Conservation (phyloP, 2,113 vertebrate genomes). For the Calidris pugnax region DNA sequence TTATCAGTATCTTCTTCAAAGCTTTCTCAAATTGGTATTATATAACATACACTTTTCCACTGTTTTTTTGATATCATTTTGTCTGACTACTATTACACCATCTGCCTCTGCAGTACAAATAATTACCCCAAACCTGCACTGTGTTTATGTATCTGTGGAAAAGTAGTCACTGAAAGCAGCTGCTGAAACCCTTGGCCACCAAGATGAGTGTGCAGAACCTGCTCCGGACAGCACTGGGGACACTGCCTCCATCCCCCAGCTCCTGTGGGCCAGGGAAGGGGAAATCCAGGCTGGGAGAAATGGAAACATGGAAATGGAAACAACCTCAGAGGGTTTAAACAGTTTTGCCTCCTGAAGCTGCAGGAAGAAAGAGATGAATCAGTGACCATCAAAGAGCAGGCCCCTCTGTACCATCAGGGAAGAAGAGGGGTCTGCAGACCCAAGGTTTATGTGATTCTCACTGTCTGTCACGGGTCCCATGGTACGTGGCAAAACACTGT, state of each 20-base stretch:
- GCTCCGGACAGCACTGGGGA: background rate
- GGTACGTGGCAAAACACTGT: accelerated
- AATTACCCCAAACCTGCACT: background rate
- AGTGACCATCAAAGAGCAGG: background rate
- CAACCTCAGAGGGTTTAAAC: background rate
- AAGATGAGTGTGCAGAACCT: accelerated
- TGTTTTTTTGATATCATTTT: background rate
- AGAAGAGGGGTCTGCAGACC: background rate
- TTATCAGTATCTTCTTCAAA: background rate
- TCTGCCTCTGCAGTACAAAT: background rate
- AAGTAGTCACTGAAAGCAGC: background rate
- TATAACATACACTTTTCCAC: background rate
- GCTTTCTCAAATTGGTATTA: background rate
- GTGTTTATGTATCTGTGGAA: background rate
- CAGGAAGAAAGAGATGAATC: background rate
- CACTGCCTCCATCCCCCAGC: background rate
- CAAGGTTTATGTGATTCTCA: background rate
- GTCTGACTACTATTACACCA: background rate
- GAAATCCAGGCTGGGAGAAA: background rate
- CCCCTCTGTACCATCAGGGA: background rate
- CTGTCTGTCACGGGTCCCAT: accelerated
- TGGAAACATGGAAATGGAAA: background rate
- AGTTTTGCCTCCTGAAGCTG: background rate
- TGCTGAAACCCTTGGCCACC: background rate
- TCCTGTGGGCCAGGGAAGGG: background rate